Percentiles rank a stretch among this genome's conserved stretches.
Evolutionary conservation across 2,797 vertebrate species (phyloP).

Genomic region (Astyanax mexicanus): DNA sequence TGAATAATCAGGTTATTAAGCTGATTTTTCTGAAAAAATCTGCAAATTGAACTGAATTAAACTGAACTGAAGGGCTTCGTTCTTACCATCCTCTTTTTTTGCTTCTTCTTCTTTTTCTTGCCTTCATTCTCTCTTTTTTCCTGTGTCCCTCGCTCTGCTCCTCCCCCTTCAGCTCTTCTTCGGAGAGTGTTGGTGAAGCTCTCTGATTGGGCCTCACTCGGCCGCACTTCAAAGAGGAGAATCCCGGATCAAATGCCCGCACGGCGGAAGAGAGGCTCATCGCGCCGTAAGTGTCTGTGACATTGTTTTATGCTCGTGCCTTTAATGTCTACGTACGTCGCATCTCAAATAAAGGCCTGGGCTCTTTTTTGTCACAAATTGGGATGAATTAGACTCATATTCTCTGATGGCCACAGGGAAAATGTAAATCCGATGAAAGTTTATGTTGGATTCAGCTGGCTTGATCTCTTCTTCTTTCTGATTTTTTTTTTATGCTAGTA

Average conservation of each 20-base stretch:
- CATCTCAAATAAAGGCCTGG: constrained; percentile 63
- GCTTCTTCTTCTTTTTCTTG: neutral
- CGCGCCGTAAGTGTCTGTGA: constrained; percentile 40
- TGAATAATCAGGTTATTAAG: neutral
- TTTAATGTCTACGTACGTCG: constrained; percentile 74
- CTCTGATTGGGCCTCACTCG: constrained; percentile 72
- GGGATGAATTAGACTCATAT: constrained; percentile 70
- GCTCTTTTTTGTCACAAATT: constrained; percentile 74
- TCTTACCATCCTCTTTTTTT: neutral
- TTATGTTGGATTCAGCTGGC: constrained; percentile 34
- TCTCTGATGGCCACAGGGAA: constrained; percentile 60
- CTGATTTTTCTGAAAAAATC: neutral
- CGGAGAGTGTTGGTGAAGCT: constrained; percentile 10
- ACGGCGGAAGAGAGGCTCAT: constrained; percentile 7
- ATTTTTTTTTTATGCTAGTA: neutral
- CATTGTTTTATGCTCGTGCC: constrained; percentile 55
- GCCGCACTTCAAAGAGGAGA: constrained; percentile 73
- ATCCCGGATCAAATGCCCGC: constrained; percentile 71
- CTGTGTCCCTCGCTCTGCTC: constrained; percentile 9
- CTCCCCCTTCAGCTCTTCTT: constrained; percentile 19
- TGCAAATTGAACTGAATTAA: neutral
- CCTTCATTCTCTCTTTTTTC: neutral
- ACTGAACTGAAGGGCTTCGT: neutral
- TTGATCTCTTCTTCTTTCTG: neutral
- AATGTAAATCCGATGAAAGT: constrained; percentile 45